Evolutionary conservation across 2,113 vertebrate species (phyloP).

Genomic region (Menura novaehollandiae): DNA sequence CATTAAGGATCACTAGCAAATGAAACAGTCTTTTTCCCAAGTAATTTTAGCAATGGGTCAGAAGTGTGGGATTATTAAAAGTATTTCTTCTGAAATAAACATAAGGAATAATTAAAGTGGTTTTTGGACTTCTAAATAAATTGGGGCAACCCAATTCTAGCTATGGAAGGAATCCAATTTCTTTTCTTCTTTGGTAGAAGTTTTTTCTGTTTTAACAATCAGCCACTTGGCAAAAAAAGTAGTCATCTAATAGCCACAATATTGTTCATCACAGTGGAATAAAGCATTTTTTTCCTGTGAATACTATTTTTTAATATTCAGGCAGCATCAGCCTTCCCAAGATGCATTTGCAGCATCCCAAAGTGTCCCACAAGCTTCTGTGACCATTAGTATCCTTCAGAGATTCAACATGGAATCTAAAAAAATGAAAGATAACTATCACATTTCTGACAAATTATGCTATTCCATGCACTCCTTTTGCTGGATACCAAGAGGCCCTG

Average conservation of each 20-base stretch:
- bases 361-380: background rate
- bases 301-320: background rate
- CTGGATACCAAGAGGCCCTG: background rate
- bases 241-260: background rate
- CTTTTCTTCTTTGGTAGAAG: background rate
- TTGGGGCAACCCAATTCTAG: background rate
- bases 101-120: background rate
- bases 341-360: background rate
- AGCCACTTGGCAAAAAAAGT: background rate
- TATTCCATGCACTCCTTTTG: background rate
- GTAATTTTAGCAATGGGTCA: background rate
- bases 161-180: background rate
- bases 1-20: background rate
- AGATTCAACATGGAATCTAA: background rate
- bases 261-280: background rate
- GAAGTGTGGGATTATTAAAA: background rate
- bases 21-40: background rate
- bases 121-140: background rate
- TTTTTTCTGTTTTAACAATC: background rate
- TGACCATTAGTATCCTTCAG: background rate
- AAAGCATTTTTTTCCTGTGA: background rate
- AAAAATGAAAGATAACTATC: background rate
- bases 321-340: background rate
- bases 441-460: background rate
- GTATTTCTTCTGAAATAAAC: background rate